Evolutionary conservation across 2,888 invertebrate genomes (phyloP).

Genomic region (Altica lythri): DNA sequence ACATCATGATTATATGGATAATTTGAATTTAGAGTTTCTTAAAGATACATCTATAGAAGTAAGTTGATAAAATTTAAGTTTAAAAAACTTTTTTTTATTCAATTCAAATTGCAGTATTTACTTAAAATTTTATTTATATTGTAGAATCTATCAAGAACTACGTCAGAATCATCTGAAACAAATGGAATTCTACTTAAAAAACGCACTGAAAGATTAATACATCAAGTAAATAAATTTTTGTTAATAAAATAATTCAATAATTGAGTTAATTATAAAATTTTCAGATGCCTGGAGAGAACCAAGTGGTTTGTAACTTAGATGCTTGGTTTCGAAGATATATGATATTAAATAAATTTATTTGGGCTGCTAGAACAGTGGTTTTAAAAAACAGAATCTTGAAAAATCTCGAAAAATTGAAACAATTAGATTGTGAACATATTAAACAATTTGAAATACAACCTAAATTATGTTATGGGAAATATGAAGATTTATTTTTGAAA

Average conservation of each 20-base stretch:
- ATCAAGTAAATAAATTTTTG: slow-evolving; percentile 39
- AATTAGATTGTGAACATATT: slow-evolving; percentile 32
- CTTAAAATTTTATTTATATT: too few species aligned
- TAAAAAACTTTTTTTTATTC: too few species aligned
- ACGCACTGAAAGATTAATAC: slow-evolving; percentile 41
- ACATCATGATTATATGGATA: slow-evolving; percentile 40
- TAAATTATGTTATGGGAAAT: slow-evolving; percentile 23
- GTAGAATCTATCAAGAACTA: too few species aligned
- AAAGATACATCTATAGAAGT: slow-evolving; percentile 31
- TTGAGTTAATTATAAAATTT: too few species aligned
- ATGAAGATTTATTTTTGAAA: slow-evolving; percentile 27
- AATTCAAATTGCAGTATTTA: too few species aligned
- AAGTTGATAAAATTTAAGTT: too few species aligned
- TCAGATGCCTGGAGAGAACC: slow-evolving; percentile 30
- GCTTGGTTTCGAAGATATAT: slow-evolving; percentile 50
- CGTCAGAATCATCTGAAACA: too few species aligned
- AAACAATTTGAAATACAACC: slow-evolving; percentile 29
- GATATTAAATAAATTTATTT: slow-evolving; percentile 48
- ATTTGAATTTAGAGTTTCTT: slow-evolving; percentile 40
- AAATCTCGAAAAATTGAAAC: slow-evolving; percentile 44
- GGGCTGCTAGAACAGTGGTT: slow-evolving; percentile 45
- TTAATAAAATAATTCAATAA: too few species aligned
- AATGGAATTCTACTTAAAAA: slow-evolving; percentile 38
- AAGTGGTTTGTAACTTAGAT: slow-evolving; percentile 40
- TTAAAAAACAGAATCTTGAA: slow-evolving; percentile 46